A percentile compares a stretch with the other conserved stretches of the same genome.
These are phyloP conservation scores for Gymnodraco acuticeps DNA, from an alignment of 2,797 vertebrate genomes.

Conservation along the genomic window DNA sequence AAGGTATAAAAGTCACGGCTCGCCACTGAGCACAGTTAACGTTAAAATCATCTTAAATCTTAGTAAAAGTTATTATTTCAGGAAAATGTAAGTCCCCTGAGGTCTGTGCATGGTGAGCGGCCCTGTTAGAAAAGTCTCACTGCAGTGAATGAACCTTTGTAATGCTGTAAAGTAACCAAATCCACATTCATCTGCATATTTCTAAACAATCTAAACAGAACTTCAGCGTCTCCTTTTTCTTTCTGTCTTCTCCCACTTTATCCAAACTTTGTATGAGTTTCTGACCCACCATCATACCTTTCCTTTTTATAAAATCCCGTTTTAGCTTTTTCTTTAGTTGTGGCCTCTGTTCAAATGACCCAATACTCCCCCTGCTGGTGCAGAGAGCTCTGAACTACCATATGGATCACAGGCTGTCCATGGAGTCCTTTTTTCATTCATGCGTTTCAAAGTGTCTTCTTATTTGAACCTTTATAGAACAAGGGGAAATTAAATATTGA, in stretches of 20 bases:
- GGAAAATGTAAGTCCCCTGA: too few relatives aligned
- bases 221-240: background rate
- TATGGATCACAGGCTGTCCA: constrained; percentile 1
- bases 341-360: background rate
- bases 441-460: background rate
- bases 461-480: background rate
- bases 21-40: background rate
- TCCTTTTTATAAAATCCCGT: constrained; percentile 6
- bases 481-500: background rate
- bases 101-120: background rate
- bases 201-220: background rate
- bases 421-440: background rate
- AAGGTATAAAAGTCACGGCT: too few relatives aligned
- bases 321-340: background rate
- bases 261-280: too few relatives aligned
- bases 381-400: background rate
- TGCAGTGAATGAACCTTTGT: background rate
- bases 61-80: background rate
- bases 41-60: background rate
- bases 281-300: background rate
- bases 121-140: background rate
- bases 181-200: background rate
- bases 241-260: background rate
- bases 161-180: background rate
- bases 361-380: background rate